These are phyloP conservation scores for Lophura nycthemera DNA, from an alignment of 2,113 vertebrate genomes.

Conservation along the genomic window DNA sequence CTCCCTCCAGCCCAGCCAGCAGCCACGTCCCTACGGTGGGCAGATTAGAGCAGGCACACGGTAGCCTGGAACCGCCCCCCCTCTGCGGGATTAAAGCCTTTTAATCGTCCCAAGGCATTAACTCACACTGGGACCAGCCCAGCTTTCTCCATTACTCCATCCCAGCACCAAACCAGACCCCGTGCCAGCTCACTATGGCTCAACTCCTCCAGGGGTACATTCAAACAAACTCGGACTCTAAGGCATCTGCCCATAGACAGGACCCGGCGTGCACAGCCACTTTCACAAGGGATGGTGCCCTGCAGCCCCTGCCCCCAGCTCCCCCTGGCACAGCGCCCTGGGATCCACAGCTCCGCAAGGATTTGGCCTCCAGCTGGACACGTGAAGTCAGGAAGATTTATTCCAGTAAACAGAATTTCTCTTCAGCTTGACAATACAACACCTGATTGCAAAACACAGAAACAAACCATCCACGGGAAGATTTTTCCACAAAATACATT, in stretches of 20 bases:
- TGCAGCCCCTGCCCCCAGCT: not conserved
- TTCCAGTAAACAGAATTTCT: conserved; percentile 70
- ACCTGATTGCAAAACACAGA: conserved; percentile 12
- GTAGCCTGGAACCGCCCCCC: not conserved
- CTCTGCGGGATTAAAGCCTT: not conserved
- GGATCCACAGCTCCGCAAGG: not conserved
- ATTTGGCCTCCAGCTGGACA: not conserved
- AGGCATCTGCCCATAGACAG: not conserved
- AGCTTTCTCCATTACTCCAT: not conserved
- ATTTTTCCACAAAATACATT: conserved; percentile 47
- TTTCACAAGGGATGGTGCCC: not conserved
- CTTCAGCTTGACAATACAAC: conserved; percentile 52
- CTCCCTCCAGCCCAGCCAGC: not conserved
- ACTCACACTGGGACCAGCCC: not conserved
- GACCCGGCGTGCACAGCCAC: not conserved
- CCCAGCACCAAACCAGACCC: not conserved
- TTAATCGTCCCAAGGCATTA: conserved; percentile 17
- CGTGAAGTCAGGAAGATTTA: conserved; percentile 53
- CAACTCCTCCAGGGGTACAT: not conserved
- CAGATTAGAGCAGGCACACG: not conserved
- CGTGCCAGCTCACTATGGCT: not conserved
- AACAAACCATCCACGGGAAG: conserved; percentile 62
- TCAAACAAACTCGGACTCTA: not conserved
- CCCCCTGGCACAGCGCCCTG: not conserved
- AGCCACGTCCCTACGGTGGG: not conserved